These are phyloP conservation scores for Mellivora capensis DNA, from an alignment of 2,113 vertebrate species.

Conservation along the genomic window DNA sequence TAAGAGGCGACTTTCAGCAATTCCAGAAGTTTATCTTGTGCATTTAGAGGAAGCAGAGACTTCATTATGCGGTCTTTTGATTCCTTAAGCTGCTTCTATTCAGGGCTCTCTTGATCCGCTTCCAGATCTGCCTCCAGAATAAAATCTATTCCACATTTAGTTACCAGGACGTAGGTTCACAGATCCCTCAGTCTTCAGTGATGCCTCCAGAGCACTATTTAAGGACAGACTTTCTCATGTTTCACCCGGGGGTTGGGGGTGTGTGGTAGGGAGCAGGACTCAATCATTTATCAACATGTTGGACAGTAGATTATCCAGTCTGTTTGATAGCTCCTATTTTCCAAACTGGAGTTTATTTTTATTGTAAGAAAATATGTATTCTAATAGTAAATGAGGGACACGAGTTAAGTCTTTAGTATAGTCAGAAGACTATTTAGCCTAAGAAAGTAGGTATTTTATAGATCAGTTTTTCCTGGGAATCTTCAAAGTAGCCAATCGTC, in stretches of 20 bases:
- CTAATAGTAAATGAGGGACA: neutral
- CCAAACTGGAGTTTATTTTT: slow-evolving; percentile 1
- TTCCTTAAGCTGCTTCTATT: slow-evolving; percentile 48
- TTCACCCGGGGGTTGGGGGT: neutral
- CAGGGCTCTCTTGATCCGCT: slow-evolving; percentile 42
- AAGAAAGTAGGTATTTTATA: neutral
- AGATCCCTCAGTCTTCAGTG: neutral
- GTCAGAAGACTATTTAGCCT: neutral
- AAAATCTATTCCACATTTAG: slow-evolving; percentile 37
- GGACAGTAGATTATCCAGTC: neutral
- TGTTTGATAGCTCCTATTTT: neutral
- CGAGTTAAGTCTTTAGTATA: neutral
- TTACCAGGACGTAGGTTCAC: slow-evolving; percentile 27
- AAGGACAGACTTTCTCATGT: slow-evolving; percentile 9
- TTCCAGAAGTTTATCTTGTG: slow-evolving; percentile 13
- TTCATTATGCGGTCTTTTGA: slow-evolving; percentile 46
- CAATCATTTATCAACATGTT: neutral
- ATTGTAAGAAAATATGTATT: neutral
- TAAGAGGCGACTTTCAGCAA: neutral
- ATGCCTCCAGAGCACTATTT: neutral
- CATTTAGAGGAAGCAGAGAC: slow-evolving; percentile 48
- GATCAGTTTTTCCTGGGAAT: neutral
- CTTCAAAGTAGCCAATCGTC: neutral
- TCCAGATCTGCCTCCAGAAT: slow-evolving; percentile 26
- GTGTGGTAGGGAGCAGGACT: neutral